Evolutionary conservation across 2,888 invertebrate genomes (phyloP), one percentile per base, ranked within the genome.

Genomic region (Dorcus hopei): DNA sequence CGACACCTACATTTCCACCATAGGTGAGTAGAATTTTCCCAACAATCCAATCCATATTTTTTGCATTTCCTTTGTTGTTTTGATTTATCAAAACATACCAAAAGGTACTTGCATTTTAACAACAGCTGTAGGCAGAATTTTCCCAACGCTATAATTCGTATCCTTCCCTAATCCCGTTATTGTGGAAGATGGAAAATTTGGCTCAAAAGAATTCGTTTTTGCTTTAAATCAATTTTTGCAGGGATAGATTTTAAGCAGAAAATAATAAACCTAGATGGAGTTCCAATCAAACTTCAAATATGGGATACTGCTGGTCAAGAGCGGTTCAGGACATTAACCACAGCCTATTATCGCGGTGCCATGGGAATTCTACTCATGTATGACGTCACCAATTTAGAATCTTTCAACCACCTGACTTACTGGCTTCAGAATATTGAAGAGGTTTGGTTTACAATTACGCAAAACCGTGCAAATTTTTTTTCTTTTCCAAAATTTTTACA

Each of bases 321-420:
- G 63, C 54, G 77, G 71, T 91, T 91, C 78, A 83, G 93, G 41
- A 93, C 93, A 7, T 80, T 94, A 64, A 93, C 93, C 50, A 92
- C 92, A 9, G 93, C 93, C 4, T 93, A 94, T 78, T 94, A 93
- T 78, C 82, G 93, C 49, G 94, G 93, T 3, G 93, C 93, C 9
- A 93, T 93, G 93, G 95, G 95, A 52, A 93, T 95, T 68, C 83
- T 94, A 49, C 83, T 95, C 19, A 91, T 95, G 86, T 95, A 95
- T 75, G 95, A 95, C 77, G 91, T 93, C 67, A 93, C 94, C 42
- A 92, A 91, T 77, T 80, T 91, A 72, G 91, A 92, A 72, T 93
- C 93, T n/a, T 95, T 93, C 77, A 91, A 93, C 76, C 91, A 93
- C 78, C 81, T 95, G 65, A 89, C 91, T 7, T 94, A 94, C 75